Evolutionary conservation across 2,797 vertebrate genomes (phyloP).

Genomic region (Mormyrus proboscirostris): DNA sequence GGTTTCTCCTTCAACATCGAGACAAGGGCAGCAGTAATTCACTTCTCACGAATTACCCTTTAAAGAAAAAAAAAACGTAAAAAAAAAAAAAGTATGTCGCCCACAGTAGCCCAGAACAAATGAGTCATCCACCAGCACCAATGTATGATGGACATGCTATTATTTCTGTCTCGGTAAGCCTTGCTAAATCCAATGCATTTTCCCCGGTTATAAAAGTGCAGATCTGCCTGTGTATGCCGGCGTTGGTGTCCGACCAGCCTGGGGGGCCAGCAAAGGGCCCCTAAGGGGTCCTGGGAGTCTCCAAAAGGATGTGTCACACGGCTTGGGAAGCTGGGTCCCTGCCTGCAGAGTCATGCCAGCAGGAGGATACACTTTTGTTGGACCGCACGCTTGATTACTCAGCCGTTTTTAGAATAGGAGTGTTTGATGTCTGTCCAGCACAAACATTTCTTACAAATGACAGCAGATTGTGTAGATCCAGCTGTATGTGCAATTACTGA

Average conservation of each 20-base stretch:
- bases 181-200: neutral
- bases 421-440: constrained; percentile 11
- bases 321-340: neutral
- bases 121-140: neutral
- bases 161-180: neutral
- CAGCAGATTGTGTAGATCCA: neutral
- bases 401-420: neutral
- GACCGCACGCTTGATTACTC: neutral
- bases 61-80: neutral
- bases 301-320: neutral
- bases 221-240: neutral
- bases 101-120: constrained; percentile 4
- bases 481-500: neutral
- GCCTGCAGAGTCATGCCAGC: neutral
- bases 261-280: neutral
- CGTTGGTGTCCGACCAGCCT: neutral
- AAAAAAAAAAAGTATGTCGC: neutral
- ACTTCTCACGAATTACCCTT: neutral
- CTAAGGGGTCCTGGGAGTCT: neutral
- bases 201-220: neutral
- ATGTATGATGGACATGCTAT: constrained; percentile 5
- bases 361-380: neutral
- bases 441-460: neutral
- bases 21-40: constrained; percentile 8
- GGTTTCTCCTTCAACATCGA: neutral